Conservation (phyloP, 1,140 invertebrate genomes). For the Araneus ventricosus region DNA sequence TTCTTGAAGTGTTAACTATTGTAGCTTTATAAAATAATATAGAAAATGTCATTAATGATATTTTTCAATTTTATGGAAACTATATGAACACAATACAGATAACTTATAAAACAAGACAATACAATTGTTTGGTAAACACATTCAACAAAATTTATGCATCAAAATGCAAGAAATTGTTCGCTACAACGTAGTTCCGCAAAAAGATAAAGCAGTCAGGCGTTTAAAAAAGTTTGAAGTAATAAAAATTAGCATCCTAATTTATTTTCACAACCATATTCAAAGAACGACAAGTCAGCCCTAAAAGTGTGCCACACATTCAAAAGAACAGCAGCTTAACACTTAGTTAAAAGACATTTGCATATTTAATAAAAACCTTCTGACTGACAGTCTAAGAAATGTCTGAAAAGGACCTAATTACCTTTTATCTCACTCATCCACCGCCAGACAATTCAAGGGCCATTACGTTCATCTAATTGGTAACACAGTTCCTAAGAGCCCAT, state of each 20-base stretch:
- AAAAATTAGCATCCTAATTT: background rate
- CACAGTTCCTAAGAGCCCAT: background rate
- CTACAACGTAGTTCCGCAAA: no score
- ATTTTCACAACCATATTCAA: background rate
- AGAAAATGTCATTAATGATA: no score
- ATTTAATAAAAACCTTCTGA: background rate
- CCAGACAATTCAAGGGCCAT: background rate
- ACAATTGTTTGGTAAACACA: no score
- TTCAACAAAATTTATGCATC: no score
- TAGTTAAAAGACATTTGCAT: background rate
- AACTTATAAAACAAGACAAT: no score
- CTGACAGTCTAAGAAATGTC: background rate
- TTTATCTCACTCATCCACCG: background rate
- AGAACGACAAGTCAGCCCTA: background rate
- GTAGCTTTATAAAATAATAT: no score
- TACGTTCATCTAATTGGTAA: background rate
- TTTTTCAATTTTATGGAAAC: no score
- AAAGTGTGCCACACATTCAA: background rate
- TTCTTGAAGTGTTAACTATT: no score
- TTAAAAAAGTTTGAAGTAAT: background rate
- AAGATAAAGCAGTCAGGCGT: no score
- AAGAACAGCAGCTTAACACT: background rate
- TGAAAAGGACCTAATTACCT: slow-evolving; percentile 9
- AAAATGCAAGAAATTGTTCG: no score
- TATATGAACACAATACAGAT: no score